phyloP scores from a whole-genome alignment of 1,140 invertebrate genomes.

The Bombus fervidus region DNA sequence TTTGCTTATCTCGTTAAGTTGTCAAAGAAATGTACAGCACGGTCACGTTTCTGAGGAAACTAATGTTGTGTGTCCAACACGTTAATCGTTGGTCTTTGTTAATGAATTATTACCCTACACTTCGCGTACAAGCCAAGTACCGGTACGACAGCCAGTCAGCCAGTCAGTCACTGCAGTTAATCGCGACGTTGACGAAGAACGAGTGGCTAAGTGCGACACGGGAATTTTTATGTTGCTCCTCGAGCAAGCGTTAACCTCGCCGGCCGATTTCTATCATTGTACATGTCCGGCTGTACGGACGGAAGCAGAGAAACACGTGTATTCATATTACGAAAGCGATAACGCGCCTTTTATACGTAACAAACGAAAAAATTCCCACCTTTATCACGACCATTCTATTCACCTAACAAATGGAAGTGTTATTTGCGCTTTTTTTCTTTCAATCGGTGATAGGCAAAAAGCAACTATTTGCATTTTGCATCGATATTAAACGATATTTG shows the following conservation, averaged over 20 bases:
- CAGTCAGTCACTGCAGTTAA: constrained; percentile 17
- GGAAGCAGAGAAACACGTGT: constrained; percentile 40
- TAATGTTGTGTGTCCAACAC: constrained; percentile 9
- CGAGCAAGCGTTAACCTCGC: constrained; percentile 21
- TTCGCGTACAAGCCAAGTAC: constrained; percentile 4
- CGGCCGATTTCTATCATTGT: constrained; percentile 52
- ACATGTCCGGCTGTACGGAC: constrained; percentile 27
- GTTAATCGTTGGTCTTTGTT: constrained; percentile 56
- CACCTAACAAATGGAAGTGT: not conserved
- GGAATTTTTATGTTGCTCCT: constrained; percentile 57
- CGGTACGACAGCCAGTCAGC: constrained; percentile 46
- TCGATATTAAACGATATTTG: too few species aligned
- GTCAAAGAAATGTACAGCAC: not conserved
- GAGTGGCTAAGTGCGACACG: constrained; percentile 40
- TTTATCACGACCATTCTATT: too few species aligned
- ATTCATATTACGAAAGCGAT: not conserved
- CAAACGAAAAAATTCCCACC: not conserved
- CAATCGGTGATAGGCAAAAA: not conserved
- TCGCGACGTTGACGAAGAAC: constrained; percentile 65
- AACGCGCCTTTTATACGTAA: not conserved
- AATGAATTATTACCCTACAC: constrained; percentile 60
- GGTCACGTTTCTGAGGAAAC: constrained; percentile 4
- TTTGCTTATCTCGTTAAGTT: not conserved
- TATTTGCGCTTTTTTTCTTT: not conserved
- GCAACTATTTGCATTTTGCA: not conserved